Conservation (phyloP, 2,797 vertebrate genomes). For the Sciaenops ocellatus region DNA sequence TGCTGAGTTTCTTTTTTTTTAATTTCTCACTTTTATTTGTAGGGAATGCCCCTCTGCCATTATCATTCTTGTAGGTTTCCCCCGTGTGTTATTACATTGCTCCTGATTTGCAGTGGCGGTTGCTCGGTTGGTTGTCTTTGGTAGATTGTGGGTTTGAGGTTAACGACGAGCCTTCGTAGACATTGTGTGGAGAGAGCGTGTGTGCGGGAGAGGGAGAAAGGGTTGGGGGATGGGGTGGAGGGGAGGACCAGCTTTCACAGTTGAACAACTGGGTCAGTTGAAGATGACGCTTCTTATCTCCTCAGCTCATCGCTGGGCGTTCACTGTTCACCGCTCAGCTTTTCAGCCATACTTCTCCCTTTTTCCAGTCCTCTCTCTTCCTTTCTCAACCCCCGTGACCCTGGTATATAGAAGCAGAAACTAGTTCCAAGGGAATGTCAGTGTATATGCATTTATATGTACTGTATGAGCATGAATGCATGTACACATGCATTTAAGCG, state of each 20-base stretch:
- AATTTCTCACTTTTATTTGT: constrained; percentile 25
- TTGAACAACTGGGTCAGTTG: constrained; percentile 86
- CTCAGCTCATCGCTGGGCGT: constrained; percentile 69
- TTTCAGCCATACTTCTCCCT: constrained; percentile 53
- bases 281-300: constrained; percentile 78
- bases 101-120: constrained; percentile 53
- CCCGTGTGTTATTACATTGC: constrained; percentile 37
- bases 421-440: constrained; percentile 17
- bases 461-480: neutral
- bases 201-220: constrained; percentile 20
- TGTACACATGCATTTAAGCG: neutral
- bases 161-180: constrained; percentile 22
- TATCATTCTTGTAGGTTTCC: constrained; percentile 47
- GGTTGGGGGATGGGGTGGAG: constrained; percentile 25
- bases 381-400: neutral
- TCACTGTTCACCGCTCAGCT: constrained; percentile 70
- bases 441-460: constrained; percentile 10
- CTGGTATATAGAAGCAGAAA: constrained; percentile 13
- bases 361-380: neutral
- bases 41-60: constrained; percentile 58
- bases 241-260: constrained; percentile 72
- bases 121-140: constrained; percentile 50
- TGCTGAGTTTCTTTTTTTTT: constrained; percentile 8
- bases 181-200: constrained; percentile 18
- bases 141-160: constrained; percentile 52